A percentile compares a stretch with the other conserved stretches of the same genome.
Conservation (phyloP, 1,140 invertebrate genomes). For the Sipha flava region DNA sequence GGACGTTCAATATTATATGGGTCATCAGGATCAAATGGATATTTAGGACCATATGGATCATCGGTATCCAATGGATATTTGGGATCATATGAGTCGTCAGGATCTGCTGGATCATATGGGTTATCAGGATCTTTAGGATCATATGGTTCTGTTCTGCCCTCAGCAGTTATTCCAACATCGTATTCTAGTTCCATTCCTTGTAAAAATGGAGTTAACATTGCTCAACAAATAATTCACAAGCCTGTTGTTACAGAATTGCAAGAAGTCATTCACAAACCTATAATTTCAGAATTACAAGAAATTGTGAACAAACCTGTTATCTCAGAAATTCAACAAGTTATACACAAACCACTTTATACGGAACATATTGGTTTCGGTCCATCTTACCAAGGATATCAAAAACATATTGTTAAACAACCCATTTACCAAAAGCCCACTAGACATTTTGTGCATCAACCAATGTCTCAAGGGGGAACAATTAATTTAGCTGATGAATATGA, state of each 20-base stretch:
- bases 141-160: background rate
- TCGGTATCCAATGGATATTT: background rate
- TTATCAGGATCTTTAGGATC: background rate
- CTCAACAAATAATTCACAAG: conserved; percentile 31
- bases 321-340: conserved; percentile 16
- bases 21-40: background rate
- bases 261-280: conserved; percentile 31
- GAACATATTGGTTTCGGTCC: conserved; percentile 21
- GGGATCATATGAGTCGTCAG: background rate
- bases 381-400: conserved; percentile 11
- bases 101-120: background rate
- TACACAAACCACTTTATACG: conserved; percentile 22
- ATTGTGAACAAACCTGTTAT: conserved; percentile 23
- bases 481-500: conserved; percentile 18
- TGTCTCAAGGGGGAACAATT: background rate
- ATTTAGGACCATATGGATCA: background rate
- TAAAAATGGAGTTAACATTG: background rate
- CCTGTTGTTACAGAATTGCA: conserved; percentile 20
- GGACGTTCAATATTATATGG: background rate
- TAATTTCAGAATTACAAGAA: conserved; percentile 28
- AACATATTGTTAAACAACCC: conserved; percentile 5
- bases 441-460: background rate
- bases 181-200: background rate
- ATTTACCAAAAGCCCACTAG: background rate
- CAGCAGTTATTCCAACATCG: background rate